phyloP scores from a whole-genome alignment of 2,888 invertebrate species.

The Silvanus unidentatus region DNA sequence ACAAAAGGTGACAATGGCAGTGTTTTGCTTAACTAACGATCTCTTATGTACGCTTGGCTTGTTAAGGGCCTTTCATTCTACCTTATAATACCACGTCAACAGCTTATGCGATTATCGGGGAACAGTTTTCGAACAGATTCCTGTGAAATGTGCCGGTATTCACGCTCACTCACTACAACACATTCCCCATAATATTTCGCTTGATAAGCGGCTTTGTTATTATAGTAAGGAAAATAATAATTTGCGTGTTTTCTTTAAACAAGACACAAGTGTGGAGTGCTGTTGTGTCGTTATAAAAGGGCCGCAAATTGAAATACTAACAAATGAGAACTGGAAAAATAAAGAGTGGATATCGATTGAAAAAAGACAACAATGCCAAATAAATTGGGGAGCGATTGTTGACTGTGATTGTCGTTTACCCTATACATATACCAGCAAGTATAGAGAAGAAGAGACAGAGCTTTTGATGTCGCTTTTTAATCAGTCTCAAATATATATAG shows the following conservation, averaged over 20 bases:
- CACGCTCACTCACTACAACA: constrained; percentile 5
- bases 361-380: constrained; percentile 45
- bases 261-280: no score
- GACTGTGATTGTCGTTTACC: constrained; percentile 47
- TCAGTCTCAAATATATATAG: constrained; percentile 40
- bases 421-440: constrained; percentile 15
- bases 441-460: constrained; percentile 29
- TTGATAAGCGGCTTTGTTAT: no score
- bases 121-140: constrained; percentile 20
- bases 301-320: constrained; percentile 42
- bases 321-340: constrained; percentile 41
- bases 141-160: constrained; percentile 25
- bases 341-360: constrained; percentile 45
- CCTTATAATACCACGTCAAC: constrained; percentile 18
- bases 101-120: constrained; percentile 40
- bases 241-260: no score
- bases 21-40: constrained; percentile 49
- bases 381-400: constrained; percentile 47
- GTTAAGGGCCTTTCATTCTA: constrained; percentile 40
- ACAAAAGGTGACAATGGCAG: constrained; percentile 46
- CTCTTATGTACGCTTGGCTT: constrained; percentile 46
- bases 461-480: constrained; percentile 48
- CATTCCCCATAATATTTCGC: no score
- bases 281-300: constrained; percentile 15
- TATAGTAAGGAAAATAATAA: no score